phyloP scores from a whole-genome alignment of 2,888 invertebrate genomes.

The Galerucella pusilla region DNA sequence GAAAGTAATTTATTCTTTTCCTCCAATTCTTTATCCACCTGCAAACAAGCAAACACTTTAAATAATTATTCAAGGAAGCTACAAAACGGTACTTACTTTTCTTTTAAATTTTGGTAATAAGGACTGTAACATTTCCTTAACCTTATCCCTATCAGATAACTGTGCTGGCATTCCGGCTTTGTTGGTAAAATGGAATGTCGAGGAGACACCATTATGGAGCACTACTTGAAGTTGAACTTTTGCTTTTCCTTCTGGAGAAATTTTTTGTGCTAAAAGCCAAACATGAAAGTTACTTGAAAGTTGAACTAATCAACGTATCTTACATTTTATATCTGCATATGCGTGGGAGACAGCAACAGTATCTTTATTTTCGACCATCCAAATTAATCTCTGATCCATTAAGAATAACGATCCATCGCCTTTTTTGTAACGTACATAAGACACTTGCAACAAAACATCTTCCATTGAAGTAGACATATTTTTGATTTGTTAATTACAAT shows the following conservation, averaged over 20 bases:
- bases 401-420: constrained; percentile 95
- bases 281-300: not conserved
- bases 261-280: constrained; percentile 78
- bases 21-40: constrained; percentile 64
- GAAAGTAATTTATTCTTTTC: constrained; percentile 78
- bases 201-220: constrained; percentile 91
- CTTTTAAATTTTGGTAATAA: constrained; percentile 93
- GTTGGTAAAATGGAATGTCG: constrained; percentile 98
- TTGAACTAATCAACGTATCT: constrained; percentile 58
- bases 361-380: constrained; percentile 94
- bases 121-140: constrained; percentile 91
- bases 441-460: constrained; percentile 93
- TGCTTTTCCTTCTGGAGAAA: constrained; percentile 95
- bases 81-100: constrained; percentile 72
- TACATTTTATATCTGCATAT: constrained; percentile 96
- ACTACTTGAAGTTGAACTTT: constrained; percentile 98
- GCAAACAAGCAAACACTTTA: constrained; percentile 11
- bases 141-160: constrained; percentile 89
- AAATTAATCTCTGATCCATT: constrained; percentile 95
- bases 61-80: not conserved
- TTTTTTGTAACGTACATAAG: constrained; percentile 94
- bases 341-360: constrained; percentile 93
- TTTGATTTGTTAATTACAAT: constrained; percentile 8
- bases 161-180: constrained; percentile 85
- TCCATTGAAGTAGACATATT: constrained; percentile 89